Base-by-base conservation (phyloP, 92 coral and sea anemone genomes). In the Hydrozoanthus gracilis region DNA sequence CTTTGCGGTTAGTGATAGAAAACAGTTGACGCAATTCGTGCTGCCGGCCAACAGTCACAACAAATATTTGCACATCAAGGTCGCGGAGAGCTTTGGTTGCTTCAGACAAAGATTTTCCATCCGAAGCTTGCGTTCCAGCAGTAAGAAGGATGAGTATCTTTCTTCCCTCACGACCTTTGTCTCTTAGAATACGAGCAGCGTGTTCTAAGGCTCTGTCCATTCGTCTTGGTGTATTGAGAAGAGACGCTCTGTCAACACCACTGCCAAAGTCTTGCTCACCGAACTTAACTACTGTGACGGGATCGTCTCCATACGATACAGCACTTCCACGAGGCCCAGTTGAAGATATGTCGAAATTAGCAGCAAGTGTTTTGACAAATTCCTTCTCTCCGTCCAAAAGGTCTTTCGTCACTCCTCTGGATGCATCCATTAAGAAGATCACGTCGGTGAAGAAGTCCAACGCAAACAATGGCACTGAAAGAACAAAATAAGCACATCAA, bases 341-440 rank as follows among this genome's bases (percentile, higher is more conserved):
- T 74, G 80, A 72, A 52, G 89, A 77, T 16, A 90, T 80, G 70
- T 73, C 82, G n/a, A 88, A 78, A 18, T 86, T 77, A 46, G 83
- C 55, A 2, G 79, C 91, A 58, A 93, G 55, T 8, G 71, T 39
- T 48, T 91, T 93, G 18, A 89, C 86, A 16, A 93, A 87, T 12
- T 87, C 86, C 75, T 94, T 92, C 86, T 91, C 93, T 44, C 86
- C 88, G 52, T 77, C 61, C 50, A 73, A 88, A 47, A 93, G 72
- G 49, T 76, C 52, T 8, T 60, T 39, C 27, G 90, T 73, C 20
- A 91, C 90, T 62, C 83, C 86, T 45, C 92, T 79, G 3, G 98
- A 94, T 14, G 94, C 91, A 87, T 94, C 98, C 62, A 93, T 72
- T 11, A 94, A 54, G 82, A 94, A 92, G 11, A 94, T 72, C 14